A percentile compares a stretch with the other conserved stretches of the same genome.
Conservation (phyloP, 2,797 vertebrate species). For the Onychomys leucogaster region DNA sequence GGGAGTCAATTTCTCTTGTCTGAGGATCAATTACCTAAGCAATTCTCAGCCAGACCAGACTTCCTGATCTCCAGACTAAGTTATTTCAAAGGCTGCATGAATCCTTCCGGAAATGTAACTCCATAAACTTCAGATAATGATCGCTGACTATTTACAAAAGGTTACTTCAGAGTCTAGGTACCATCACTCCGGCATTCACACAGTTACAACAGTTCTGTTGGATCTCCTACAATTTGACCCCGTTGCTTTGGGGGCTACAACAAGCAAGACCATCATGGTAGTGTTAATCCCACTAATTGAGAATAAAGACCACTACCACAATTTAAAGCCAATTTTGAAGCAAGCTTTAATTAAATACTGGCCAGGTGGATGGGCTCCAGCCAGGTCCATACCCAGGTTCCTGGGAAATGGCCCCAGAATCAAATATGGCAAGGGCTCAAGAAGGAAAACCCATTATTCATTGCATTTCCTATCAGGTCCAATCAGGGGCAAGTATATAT, state of each 20-base stretch:
- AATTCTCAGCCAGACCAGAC: neutral
- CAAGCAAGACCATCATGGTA: neutral
- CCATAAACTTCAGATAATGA: neutral
- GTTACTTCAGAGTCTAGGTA: neutral
- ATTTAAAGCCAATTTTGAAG: neutral
- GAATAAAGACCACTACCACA: neutral
- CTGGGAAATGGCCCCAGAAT: neutral
- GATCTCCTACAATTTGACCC: no score
- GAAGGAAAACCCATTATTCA: neutral
- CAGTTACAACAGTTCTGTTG: neutral
- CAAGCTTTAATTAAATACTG: neutral
- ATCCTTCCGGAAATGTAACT: neutral
- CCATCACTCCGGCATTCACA: neutral
- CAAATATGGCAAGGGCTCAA: neutral
- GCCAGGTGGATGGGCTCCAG: neutral
- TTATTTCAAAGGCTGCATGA: neutral
- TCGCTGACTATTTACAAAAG: neutral
- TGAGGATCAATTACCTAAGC: neutral
- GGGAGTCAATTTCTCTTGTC: neutral
- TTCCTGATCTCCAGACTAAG: neutral
- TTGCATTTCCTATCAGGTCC: neutral
- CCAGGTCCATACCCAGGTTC: neutral
- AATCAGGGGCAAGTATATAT: neutral
- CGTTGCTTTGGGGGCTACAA: neutral
- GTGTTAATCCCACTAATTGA: neutral